A percentile compares a stretch with the other conserved stretches of the same genome.
Evolutionary conservation across 2,888 invertebrate species (phyloP).

Genomic region (Epinotia brunnichana): DNA sequence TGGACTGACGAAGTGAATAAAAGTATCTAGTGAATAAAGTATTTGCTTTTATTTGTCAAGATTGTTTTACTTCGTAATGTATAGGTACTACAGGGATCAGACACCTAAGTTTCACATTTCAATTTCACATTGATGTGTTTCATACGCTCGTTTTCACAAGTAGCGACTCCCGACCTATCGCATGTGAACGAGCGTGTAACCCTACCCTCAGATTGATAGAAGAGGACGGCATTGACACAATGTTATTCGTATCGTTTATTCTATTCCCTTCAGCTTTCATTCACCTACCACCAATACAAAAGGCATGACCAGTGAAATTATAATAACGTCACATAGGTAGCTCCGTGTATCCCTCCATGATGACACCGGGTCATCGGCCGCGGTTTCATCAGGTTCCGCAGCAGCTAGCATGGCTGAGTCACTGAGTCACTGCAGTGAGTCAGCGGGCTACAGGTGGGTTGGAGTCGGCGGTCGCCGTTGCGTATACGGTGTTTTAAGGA

Average conservation of each 20-base stretch:
- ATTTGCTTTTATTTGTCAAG: not conserved
- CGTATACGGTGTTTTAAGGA: not conserved
- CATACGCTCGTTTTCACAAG: not conserved
- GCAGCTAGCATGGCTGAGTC: constrained; percentile 61
- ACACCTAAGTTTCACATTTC: not conserved
- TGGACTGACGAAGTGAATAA: not conserved
- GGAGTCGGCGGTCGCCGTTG: constrained; percentile 16
- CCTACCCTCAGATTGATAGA: too few species aligned
- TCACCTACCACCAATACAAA: not conserved
- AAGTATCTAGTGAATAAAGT: too few species aligned
- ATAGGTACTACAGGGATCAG: too few species aligned
- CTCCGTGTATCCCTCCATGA: constrained; percentile 3
- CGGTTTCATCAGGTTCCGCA: constrained; percentile 48
- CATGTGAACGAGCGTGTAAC: too few species aligned
- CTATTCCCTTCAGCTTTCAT: not conserved
- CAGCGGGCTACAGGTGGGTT: constrained; percentile 55
- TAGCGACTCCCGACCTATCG: too few species aligned
- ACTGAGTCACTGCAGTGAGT: constrained; percentile 59
- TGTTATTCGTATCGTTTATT: not conserved
- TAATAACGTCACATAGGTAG: not conserved
- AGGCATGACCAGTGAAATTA: not conserved
- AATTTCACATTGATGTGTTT: not conserved
- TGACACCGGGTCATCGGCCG: constrained; percentile 34
- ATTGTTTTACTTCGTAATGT: too few species aligned
- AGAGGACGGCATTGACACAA: not conserved